A percentile compares a stretch with the other conserved stretches of the same genome.
These are phyloP conservation scores for Bombus sibiricus DNA, from an alignment of 1,140 invertebrate genomes.

Conservation along the genomic window DNA sequence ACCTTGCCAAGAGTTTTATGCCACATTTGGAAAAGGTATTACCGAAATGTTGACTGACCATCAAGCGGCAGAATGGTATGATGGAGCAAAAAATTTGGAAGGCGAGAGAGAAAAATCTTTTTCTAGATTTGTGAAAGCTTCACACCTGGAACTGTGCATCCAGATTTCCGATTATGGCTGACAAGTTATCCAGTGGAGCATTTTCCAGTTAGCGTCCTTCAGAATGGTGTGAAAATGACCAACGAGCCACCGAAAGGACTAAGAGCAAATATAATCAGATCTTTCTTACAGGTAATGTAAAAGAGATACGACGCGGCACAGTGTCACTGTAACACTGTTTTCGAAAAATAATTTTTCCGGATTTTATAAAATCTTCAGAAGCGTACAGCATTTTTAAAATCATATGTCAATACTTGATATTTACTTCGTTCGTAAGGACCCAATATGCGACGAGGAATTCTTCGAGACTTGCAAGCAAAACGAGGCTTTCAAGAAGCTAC, in stretches of 20 bases:
- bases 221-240: slow-evolving; percentile 98
- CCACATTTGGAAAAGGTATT: slow-evolving; percentile 88
- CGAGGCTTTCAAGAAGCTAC: slow-evolving; percentile 90
- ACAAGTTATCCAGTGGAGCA: slow-evolving; percentile 95
- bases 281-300: slow-evolving; percentile 85
- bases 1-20: slow-evolving; percentile 97
- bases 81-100: neutral
- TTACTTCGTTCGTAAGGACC: slow-evolving; percentile 83
- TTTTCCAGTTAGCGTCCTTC: slow-evolving; percentile 96
- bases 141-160: slow-evolving; percentile 89
- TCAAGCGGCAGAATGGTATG: neutral
- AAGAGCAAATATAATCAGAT: slow-evolving; percentile 88
- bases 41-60: neutral
- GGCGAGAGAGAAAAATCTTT: neutral
- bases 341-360: neutral
- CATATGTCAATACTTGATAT: neutral
- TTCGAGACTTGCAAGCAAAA: slow-evolving; percentile 92
- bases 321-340: neutral
- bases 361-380: neutral
- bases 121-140: slow-evolving; percentile 90
- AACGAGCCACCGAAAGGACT: slow-evolving; percentile 96
- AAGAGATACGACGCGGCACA: neutral
- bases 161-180: slow-evolving; percentile 95
- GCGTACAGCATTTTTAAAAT: neutral
- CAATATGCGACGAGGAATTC: slow-evolving; percentile 93